These are phyloP conservation scores for Drosophila asahinai DNA, from an alignment of 1,140 invertebrate species.

Conservation along the genomic window DNA sequence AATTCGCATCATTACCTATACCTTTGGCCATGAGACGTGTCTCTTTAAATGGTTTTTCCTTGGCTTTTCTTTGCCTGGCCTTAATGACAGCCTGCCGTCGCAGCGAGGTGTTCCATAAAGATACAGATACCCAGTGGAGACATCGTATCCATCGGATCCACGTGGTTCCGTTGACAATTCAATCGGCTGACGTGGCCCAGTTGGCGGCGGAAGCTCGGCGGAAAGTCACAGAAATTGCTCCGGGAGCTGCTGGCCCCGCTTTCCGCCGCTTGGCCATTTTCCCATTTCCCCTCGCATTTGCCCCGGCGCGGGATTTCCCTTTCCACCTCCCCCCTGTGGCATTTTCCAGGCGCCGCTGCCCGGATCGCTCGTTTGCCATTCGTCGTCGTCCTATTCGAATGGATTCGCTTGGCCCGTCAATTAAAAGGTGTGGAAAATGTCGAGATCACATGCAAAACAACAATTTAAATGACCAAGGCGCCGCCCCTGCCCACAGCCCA, in stretches of 20 bases:
- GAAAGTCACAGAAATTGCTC: constrained; percentile 38
- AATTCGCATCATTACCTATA: not conserved
- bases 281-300: constrained; percentile 39
- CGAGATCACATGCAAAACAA: constrained; percentile 71
- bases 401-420: constrained; percentile 53
- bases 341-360: constrained; percentile 3
- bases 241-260: constrained; percentile 25
- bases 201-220: constrained; percentile 41
- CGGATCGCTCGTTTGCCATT: constrained; percentile 29
- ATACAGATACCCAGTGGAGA: not conserved
- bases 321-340: too few relatives aligned
- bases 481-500: constrained; percentile 2
- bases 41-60: not conserved
- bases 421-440: constrained; percentile 80
- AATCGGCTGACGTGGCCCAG: constrained; percentile 26
- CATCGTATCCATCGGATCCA: constrained; percentile 23
- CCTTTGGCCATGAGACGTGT: too few relatives aligned
- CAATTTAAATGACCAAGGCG: constrained; percentile 66
- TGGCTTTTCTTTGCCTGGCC: not conserved
- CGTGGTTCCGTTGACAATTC: constrained; percentile 39
- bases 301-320: constrained; percentile 10
- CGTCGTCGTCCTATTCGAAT: constrained; percentile 27
- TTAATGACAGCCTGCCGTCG: not conserved
- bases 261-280: constrained; percentile 41
- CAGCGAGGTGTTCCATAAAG: constrained; percentile 6